Base-by-base conservation (phyloP, 2,888 invertebrate genomes). In the Phasia obesa region DNA sequence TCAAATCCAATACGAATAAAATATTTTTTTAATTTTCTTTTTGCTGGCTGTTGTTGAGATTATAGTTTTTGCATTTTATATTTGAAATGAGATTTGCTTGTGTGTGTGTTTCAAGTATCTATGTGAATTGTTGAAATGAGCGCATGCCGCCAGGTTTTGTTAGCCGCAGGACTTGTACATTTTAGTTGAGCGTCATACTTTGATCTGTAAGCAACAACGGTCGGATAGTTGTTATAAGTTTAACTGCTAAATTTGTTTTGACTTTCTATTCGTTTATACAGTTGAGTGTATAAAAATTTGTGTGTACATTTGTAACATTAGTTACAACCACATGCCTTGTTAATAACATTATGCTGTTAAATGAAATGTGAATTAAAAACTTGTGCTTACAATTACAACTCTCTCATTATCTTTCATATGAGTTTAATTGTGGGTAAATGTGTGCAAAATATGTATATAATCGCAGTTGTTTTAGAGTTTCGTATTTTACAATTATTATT, bases 81-180 rank as follows among this genome's bases (percentile, higher is more conserved):
- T 47, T 35, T 35, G 35, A 35, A 11, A 35, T 11, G 11, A 35
- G 11, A 11, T 35, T 2, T 35, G 6, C 35, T 1, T 35, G 11
- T 35, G 17, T 27, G 9, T 64, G 65, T 53, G 31, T 11, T 55
- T 65, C 55, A 69, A 27, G 57, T 47, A 64, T 65, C 35, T 65
- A n/a, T n/a, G 74, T 67, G 65, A 38, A 47, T 51, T 73, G 23
- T 77, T 67, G 21, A 64, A 73, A 35, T 76, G 85, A 80, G 71
- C 76, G 79, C 82, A 77, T 78, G 90, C 91, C 89, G 88, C 87
- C 87, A 90, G 91, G 89, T 87, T 76, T 83, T 79, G 87, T 86
- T 84, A 86, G 89, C 91, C 89, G 88, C 88, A 89, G 89, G 89
- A 88, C 86, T 86, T 87, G 85, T 62, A 75, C 78, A 84, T 83